Base-by-base conservation (phyloP, 2,888 invertebrate genomes). In the Thera britannica region DNA sequence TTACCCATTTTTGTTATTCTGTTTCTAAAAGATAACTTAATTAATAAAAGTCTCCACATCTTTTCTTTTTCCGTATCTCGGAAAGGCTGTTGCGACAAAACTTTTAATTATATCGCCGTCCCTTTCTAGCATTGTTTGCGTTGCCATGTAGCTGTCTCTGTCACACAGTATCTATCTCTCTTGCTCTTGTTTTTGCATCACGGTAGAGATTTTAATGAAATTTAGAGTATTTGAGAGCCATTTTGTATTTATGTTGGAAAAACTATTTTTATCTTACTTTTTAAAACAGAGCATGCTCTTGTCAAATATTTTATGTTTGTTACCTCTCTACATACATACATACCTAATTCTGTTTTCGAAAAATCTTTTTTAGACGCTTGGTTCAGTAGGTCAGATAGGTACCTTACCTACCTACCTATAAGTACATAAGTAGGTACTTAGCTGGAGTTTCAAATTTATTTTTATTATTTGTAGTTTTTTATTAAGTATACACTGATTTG, bases 1-100 rank as follows among this genome's bases (percentile, higher is more conserved):
- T 23, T 23, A 23, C 23, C 23, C 23, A 23, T 23, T 23, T 23
- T 23, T 23, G 23, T 23, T 23, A 23, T 23, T 23, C 23, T 23
- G 23, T 23, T 23, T 23, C 23, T 23, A 23, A 23, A 23, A 23
- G 23, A 23, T 52, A 51, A 48, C 54, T n/a, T 0, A 11, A 11
- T 58, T 57, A 54, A 58, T 5, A n/a, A 35, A 23, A 65, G 2
- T 55, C 81, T 88, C 88, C 68, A 84, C 4, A 2, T 2, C 12
- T 66, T 68, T 70, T 69, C 6, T 11, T 82, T 73, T 76, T 57
- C 87, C 85, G 86, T 89, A 90, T 90, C 90, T 89, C 88, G 82
- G 87, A 88, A 90, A 90, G 79, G 88, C 88, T 86, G 83, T 89
- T 88, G 90, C 92, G 92, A 92, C 92, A 91, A 93, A 92, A 93